Base-by-base conservation (phyloP, 2,888 invertebrate species). In the Crocallis elinguaria region DNA sequence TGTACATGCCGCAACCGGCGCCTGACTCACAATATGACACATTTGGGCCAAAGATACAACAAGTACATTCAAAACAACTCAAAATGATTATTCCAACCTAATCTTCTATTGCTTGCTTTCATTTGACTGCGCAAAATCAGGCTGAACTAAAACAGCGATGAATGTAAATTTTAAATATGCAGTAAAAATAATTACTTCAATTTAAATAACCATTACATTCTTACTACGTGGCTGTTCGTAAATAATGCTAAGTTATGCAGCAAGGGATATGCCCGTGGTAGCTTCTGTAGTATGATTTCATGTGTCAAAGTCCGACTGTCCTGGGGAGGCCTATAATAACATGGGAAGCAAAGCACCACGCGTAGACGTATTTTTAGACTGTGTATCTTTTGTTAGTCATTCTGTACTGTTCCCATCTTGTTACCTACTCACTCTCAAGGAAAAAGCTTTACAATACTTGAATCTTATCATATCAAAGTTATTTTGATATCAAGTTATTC, bases 21-120 rank as follows among this genome's bases (percentile, higher is more conserved):
- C 50, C 62, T 86, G 83, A 86, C 55, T 84, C 86, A 85, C 64
- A 58, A 57, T 49, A 61, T 86, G 85, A 86, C 86, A 85, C 86
- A 86, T 86, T 86, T 82, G 74, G 86, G 82, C 44, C 84, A 79
- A 66, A 66, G 79, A 80, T 83, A 79, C 52, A 37, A 42, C 51
- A 61, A 61, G 51, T 62, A 56, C 57, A 49, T 29, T 55, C 32
- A 42, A 57, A 55, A 56, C 39, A 32, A 44, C 29, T 19, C 25
- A 35, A 17, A 36, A 39, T 12, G 23, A 4, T 23, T 25, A 5
- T 25, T 19, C 6, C 1, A 12, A 19, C 5, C 21, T 27, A n/a
- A 1, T 3, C 25, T 8, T 27, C 42, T 37, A 53, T 25, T 32
- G 13, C 29, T 9, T 4, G 32, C 8, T 42, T 12, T 3, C 2